Evolutionary conservation across 2,797 vertebrate genomes (phyloP).

Genomic region (Gallinago stenura): DNA sequence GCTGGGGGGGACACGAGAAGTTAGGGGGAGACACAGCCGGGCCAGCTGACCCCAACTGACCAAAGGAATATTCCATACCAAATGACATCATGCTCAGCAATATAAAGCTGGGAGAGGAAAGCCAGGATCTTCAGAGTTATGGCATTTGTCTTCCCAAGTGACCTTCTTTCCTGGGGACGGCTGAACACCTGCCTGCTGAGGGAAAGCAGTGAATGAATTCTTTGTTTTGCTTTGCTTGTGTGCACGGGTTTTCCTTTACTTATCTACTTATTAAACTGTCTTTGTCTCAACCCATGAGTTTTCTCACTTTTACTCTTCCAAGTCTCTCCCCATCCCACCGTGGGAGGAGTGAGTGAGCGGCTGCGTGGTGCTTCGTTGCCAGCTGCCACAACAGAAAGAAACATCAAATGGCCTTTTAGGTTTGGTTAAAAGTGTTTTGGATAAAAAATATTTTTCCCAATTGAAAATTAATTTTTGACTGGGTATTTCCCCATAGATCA

Average conservation of each 20-base stretch:
- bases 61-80: not conserved
- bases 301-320: not conserved
- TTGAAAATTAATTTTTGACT: not conserved
- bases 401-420: not conserved
- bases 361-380: not conserved
- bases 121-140: not conserved
- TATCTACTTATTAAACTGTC: not conserved
- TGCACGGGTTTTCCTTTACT: not conserved
- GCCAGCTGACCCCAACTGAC: not conserved
- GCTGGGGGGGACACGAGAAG: not conserved
- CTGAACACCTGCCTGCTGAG: not conserved
- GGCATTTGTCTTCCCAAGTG: not conserved
- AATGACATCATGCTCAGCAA: no score
- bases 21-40: not conserved
- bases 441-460: not conserved
- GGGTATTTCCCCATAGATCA: not conserved
- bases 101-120: not conserved
- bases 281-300: not conserved
- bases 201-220: not conserved
- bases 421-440: not conserved
- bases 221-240: not conserved
- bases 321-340: not conserved
- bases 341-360: not conserved
- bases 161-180: not conserved
- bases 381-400: not conserved